Conservation (phyloP, 2,888 invertebrate genomes). For the Morpho deidamia region DNA sequence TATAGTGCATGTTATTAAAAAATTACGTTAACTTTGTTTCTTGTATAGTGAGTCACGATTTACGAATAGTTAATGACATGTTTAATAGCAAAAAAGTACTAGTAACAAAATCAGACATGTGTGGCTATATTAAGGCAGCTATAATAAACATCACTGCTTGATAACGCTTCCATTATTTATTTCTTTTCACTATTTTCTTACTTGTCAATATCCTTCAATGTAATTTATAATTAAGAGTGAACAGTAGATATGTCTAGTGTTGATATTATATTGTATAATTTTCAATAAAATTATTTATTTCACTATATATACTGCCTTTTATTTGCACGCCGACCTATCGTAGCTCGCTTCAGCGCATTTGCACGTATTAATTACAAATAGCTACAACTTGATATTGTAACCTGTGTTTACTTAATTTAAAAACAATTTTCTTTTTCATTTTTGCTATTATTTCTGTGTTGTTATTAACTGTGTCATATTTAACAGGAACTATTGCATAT, state of each 20-base stretch:
- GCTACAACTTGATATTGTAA: not conserved
- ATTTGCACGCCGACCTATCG: conserved; percentile 31
- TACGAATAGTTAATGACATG: too few species aligned
- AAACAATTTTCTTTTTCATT: not conserved
- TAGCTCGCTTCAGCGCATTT: conserved; percentile 14
- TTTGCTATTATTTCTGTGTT: conserved; percentile 3
- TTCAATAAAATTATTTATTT: conserved; percentile 44
- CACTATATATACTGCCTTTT: conserved; percentile 39
- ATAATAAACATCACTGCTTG: conserved; percentile 46
- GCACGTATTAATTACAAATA: conserved; percentile 2
- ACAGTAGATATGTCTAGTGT: conserved; percentile 27
- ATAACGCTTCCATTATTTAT: conserved; percentile 37
- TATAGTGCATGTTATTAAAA: too few species aligned
- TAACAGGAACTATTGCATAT: conserved; percentile 18
- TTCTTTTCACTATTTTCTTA: not conserved
- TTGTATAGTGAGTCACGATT: too few species aligned
- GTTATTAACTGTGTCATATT: conserved; percentile 5
- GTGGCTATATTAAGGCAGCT: conserved; percentile 30
- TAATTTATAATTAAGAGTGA: conserved; percentile 11
- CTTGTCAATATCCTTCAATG: conserved; percentile 5
- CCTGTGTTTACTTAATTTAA: not conserved
- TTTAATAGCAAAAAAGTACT: not conserved
- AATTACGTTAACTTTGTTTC: too few species aligned
- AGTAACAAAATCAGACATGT: not conserved
- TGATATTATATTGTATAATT: conserved; percentile 29